These are phyloP conservation scores for Remorina albescens DNA, from an alignment of 2,797 vertebrate genomes.

Conservation along the genomic window DNA sequence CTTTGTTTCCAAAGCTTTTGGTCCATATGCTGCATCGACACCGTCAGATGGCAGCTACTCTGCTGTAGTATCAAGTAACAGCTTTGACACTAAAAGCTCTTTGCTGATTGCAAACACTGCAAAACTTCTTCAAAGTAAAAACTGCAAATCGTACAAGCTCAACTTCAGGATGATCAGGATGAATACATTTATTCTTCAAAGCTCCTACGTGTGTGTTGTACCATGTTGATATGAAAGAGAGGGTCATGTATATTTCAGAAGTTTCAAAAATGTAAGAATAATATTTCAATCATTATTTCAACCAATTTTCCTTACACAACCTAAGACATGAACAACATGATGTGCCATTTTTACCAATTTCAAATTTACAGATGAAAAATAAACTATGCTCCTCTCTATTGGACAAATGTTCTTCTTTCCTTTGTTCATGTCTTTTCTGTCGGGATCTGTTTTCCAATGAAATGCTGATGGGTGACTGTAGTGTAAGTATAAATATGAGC, in stretches of 20 bases:
- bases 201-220: background rate
- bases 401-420: too few species aligned
- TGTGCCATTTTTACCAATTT: background rate
- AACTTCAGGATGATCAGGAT: background rate
- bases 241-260: too few species aligned
- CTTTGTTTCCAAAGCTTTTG: conserved; percentile 41
- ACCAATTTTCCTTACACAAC: too few species aligned
- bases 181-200: background rate
- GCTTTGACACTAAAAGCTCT: conserved; percentile 7
- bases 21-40: conserved; percentile 46
- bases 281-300: too few species aligned
- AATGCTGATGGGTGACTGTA: too few species aligned
- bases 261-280: too few species aligned
- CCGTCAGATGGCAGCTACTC: conserved; percentile 46
- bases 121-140: background rate
- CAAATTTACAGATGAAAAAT: too few species aligned
- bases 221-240: background rate
- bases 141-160: background rate
- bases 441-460: too few species aligned
- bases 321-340: background rate
- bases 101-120: background rate
- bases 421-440: too few species aligned
- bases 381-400: too few species aligned
- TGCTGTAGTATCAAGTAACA: conserved; percentile 17
- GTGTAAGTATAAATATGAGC: too few species aligned